Evolutionary conservation across 2,797 vertebrate species (phyloP).

Genomic region (Iguana delicatissima): DNA sequence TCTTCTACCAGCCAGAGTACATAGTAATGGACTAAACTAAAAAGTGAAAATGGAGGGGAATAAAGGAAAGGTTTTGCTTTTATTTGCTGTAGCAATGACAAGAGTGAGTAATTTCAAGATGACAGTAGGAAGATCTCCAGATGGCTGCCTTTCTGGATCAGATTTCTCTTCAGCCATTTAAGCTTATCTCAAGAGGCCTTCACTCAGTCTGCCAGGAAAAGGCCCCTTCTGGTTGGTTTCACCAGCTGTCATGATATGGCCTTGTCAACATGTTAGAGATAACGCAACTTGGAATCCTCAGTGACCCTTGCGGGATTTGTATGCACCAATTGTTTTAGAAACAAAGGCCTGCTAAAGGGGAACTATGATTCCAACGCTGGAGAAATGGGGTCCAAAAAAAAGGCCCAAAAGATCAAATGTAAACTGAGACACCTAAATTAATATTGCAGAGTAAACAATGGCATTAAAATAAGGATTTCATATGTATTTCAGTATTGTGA

Average conservation of each 20-base stretch:
- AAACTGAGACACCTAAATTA: not conserved
- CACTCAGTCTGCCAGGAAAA: not conserved
- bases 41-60: too few species aligned
- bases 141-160: constrained; percentile 9
- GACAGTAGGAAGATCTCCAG: not conserved
- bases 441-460: not conserved
- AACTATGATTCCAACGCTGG: not conserved
- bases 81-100: not conserved
- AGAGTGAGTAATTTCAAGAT: constrained; percentile 6
- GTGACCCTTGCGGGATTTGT: not conserved
- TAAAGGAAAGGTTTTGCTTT: not conserved
- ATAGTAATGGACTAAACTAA: not conserved
- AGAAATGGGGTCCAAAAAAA: not conserved
- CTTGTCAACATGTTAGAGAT: not conserved
- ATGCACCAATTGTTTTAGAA: not conserved
- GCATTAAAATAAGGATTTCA: not conserved
- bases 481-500: not conserved
- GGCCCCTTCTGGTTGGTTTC: constrained; percentile 2
- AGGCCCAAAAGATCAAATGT: not conserved
- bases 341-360: not conserved
- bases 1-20: not conserved
- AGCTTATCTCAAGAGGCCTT: constrained; percentile 7
- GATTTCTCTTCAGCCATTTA: not conserved
- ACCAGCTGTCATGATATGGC: not conserved
- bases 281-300: not conserved